These are phyloP conservation scores for Telmatherina bonti DNA, from an alignment of 2,797 vertebrate species.

Conservation along the genomic window DNA sequence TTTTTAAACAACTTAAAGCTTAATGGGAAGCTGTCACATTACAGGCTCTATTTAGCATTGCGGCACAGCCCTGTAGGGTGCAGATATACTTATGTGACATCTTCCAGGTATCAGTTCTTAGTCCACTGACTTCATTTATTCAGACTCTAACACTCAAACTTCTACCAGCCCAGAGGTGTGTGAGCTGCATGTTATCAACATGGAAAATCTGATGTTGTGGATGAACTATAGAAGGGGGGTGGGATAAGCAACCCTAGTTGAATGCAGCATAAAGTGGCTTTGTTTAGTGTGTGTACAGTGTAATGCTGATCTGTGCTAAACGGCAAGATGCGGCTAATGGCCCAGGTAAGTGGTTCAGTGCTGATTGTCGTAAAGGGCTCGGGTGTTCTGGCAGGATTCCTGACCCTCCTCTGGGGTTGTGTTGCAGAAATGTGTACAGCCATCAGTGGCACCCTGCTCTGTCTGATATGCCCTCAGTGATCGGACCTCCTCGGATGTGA, in stretches of 20 bases:
- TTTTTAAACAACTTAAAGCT: slow-evolving; percentile 29
- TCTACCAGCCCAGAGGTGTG: slow-evolving; percentile 6
- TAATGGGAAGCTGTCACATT: slow-evolving; percentile 8
- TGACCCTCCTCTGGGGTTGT: slow-evolving; percentile 35
- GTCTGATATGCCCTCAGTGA: slow-evolving; percentile 30
- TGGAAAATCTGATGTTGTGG: slow-evolving; percentile 35
- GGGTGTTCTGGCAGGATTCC: slow-evolving; percentile 45
- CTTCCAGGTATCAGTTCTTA: slow-evolving; percentile 37
- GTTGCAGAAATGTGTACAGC: slow-evolving; percentile 51
- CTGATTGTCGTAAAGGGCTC: slow-evolving; percentile 74
- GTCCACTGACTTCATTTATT: not conserved
- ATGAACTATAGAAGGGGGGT: slow-evolving; percentile 38
- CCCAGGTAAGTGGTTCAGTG: slow-evolving; percentile 80
- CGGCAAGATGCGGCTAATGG: slow-evolving; percentile 78
- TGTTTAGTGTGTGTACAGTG: slow-evolving; percentile 52
- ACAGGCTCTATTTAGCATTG: slow-evolving; percentile 6
- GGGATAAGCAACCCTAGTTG: slow-evolving; percentile 67
- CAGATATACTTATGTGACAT: slow-evolving; percentile 23
- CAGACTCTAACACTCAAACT: slow-evolving; percentile 27
- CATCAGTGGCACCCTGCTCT: slow-evolving; percentile 18
- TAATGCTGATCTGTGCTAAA: slow-evolving; percentile 80
- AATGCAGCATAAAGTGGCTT: slow-evolving; percentile 66
- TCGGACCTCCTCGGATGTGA: slow-evolving; percentile 27
- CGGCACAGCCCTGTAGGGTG: slow-evolving; percentile 7
- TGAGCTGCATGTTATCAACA: slow-evolving; percentile 36